Percentiles rank a stretch among this genome's conserved stretches.
Evolutionary conservation across 2,797 vertebrate species (phyloP).

Genomic region (Pelodytes ibericus): DNA sequence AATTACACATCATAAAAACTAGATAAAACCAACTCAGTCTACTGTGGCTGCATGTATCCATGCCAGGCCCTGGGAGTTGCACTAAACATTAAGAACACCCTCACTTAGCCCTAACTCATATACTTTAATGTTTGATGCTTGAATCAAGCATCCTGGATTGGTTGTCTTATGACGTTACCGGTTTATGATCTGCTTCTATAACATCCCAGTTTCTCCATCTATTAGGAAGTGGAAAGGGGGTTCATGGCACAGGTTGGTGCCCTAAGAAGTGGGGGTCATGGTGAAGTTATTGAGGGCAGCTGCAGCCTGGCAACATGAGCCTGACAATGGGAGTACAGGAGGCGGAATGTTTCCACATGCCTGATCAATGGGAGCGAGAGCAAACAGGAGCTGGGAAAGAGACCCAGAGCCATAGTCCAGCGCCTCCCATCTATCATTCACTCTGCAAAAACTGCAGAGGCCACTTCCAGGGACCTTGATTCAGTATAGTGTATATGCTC

Average conservation of each 20-base stretch:
- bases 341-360: conserved; percentile 98
- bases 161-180: neutral
- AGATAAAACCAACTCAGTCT: no score
- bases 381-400: conserved; percentile 85
- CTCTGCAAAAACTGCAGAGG: conserved; percentile 60
- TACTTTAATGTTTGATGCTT: neutral
- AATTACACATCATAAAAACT: neutral
- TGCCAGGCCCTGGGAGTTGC: neutral
- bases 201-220: conserved; percentile 35
- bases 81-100: neutral
- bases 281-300: conserved; percentile 74
- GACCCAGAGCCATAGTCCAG: conserved; percentile 75
- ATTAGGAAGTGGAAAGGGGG: conserved; percentile 32
- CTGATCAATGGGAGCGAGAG: conserved; percentile 93
- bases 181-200: neutral
- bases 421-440: conserved; percentile 77
- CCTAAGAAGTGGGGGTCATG: conserved; percentile 69
- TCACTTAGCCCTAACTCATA: neutral
- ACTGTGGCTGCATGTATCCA: no score
- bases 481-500: conserved; percentile 18
- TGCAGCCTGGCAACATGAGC: conserved; percentile 81
- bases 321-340: conserved; percentile 89
- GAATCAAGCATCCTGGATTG: neutral
- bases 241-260: conserved; percentile 68
- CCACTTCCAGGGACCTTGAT: conserved; percentile 64